A percentile compares a stretch with the other conserved stretches of the same genome.
These are phyloP conservation scores for Megalops cyprinoides DNA, from an alignment of 2,797 vertebrate species.

Conservation along the genomic window DNA sequence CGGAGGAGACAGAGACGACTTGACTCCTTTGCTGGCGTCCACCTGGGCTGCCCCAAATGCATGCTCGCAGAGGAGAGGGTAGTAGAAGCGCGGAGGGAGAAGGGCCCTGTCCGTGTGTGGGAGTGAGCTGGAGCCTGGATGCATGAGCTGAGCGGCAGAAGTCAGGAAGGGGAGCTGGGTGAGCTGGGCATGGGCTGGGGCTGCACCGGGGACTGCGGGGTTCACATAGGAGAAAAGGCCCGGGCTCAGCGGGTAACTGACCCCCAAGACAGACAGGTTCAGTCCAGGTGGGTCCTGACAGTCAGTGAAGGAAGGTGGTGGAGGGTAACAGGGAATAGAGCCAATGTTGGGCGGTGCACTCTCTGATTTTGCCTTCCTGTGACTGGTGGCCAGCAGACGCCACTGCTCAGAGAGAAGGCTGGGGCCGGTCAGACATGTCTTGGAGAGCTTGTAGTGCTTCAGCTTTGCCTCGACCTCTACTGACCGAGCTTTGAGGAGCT, in stretches of 20 bases:
- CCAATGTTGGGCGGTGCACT: slow-evolving; percentile 59
- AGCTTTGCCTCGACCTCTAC: slow-evolving; percentile 80
- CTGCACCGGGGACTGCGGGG: slow-evolving; percentile 73
- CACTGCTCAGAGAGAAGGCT: slow-evolving; percentile 85
- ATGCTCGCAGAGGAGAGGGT: slow-evolving; percentile 90
- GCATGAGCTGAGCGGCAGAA: slow-evolving; percentile 83
- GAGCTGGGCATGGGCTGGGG: slow-evolving; percentile 75
- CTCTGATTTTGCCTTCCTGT: slow-evolving; percentile 69
- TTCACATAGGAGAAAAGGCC: slow-evolving; percentile 90
- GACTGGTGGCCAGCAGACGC: slow-evolving; percentile 75
- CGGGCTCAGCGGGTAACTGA: slow-evolving; percentile 87
- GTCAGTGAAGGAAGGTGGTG: slow-evolving; percentile 78
- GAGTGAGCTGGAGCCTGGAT: slow-evolving; percentile 67
- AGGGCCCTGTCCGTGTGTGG: slow-evolving; percentile 74
- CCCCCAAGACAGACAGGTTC: slow-evolving; percentile 88
- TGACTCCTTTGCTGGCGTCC: slow-evolving; percentile 70
- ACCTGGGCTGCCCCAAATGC: slow-evolving; percentile 64
- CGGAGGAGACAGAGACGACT: slow-evolving; percentile 41
- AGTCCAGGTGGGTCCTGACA: slow-evolving; percentile 85
- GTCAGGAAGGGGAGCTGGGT: slow-evolving; percentile 87
- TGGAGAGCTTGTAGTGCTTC: slow-evolving; percentile 77
- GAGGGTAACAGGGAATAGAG: slow-evolving; percentile 86
- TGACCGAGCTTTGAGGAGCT: slow-evolving; percentile 77
- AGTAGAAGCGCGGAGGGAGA: slow-evolving; percentile 85
- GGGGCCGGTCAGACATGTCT: slow-evolving; percentile 69